Evolutionary conservation across 2,113 vertebrate genomes (phyloP).

Genomic region (Lagopus muta): DNA sequence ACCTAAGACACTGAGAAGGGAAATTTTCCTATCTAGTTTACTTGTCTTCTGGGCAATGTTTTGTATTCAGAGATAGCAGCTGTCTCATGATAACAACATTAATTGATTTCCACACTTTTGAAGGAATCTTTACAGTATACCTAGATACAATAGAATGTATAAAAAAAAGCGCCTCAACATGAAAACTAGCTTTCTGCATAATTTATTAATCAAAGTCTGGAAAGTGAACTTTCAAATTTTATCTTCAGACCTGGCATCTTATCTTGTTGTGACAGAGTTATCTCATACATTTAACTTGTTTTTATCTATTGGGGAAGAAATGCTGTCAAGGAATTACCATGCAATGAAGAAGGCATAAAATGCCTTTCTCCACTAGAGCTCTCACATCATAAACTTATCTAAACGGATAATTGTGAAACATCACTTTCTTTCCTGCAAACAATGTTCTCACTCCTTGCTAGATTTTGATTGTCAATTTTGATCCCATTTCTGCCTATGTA

Average conservation of each 20-base stretch:
- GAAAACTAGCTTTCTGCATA: not conserved
- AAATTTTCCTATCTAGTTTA: not conserved
- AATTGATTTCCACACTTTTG: not conserved
- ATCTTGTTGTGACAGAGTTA: not conserved
- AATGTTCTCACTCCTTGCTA: not conserved
- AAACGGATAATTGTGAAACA: not conserved
- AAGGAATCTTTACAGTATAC: not conserved
- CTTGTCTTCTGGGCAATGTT: not conserved
- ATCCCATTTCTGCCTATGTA: not conserved
- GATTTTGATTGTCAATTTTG: not conserved
- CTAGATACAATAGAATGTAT: not conserved
- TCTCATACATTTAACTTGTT: not conserved
- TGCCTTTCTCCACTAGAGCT: not conserved
- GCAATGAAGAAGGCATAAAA: not conserved
- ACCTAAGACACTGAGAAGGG: not conserved
- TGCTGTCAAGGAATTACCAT: not conserved
- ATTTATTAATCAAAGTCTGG: not conserved
- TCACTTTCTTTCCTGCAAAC: not conserved
- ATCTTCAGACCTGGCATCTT: not conserved
- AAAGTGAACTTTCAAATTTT: not conserved
- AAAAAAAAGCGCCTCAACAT: not conserved
- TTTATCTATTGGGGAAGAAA: not conserved
- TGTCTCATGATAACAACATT: not conserved
- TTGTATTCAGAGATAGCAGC: not conserved
- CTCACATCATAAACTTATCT: not conserved